Evolutionary conservation across 2,113 vertebrate species (phyloP).

Genomic region (Picathartes gymnocephalus): DNA sequence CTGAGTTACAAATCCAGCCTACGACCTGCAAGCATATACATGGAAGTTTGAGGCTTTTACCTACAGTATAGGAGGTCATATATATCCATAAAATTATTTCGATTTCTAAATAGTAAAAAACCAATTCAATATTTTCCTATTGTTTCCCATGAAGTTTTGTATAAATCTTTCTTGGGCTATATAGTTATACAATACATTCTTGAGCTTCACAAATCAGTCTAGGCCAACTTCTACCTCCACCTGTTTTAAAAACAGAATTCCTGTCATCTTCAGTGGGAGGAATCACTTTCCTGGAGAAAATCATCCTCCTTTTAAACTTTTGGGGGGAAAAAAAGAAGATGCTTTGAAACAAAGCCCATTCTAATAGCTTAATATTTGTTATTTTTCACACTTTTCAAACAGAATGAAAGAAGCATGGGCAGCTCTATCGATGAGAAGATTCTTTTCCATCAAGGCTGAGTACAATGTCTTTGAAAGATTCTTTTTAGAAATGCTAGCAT

Average conservation of each 20-base stretch:
- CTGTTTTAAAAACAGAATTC: not conserved
- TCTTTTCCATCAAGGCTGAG: not conserved
- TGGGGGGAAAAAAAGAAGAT: not conserved
- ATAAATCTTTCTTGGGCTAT: not conserved
- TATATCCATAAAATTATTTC: slow-evolving; percentile 1
- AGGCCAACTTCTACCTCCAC: not conserved
- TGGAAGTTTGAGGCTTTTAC: not conserved
- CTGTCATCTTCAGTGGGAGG: not conserved
- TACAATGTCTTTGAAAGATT: slow-evolving; percentile 8
- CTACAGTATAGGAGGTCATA: not conserved
- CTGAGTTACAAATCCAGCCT: not conserved
- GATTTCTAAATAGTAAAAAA: not conserved
- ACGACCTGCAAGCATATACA: not conserved
- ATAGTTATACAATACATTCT: not conserved
- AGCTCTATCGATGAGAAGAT: not conserved
- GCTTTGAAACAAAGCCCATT: not conserved
- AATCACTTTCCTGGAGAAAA: not conserved
- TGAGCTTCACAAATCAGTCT: not conserved
- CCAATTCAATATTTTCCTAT: slow-evolving; percentile 10
- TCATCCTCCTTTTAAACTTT: not conserved
- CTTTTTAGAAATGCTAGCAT: slow-evolving; percentile 23
- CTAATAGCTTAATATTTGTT: slow-evolving; percentile 4
- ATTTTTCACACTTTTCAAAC: not conserved
- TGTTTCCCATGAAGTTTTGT: not conserved
- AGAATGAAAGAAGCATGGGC: not conserved